These are phyloP conservation scores for Sebastes trivittatus DNA, from an alignment of 2,797 vertebrate species.

Conservation along the genomic window DNA sequence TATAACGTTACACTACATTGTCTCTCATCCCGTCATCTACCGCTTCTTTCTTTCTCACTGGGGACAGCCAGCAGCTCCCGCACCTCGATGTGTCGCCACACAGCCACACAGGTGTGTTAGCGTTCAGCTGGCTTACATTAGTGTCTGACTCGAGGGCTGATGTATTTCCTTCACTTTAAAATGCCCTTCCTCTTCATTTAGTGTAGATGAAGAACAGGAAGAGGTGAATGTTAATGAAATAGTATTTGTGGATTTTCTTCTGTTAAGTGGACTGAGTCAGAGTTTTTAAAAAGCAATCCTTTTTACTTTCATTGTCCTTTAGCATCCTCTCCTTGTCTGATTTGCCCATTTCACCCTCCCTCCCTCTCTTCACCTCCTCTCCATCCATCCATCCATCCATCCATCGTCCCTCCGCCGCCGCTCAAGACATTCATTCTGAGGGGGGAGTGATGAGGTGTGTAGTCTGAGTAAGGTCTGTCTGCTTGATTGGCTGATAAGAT, in stretches of 20 bases:
- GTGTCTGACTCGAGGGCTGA: neutral
- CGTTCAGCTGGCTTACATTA: neutral
- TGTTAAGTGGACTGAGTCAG: conserved; percentile 1
- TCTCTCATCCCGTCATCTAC: too few relatives aligned
- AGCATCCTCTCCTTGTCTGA: conserved; percentile 1
- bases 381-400: conserved; percentile 8
- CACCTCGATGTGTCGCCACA: too few relatives aligned
- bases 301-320: neutral
- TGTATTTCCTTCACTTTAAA: conserved; percentile 6
- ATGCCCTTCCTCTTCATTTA: conserved; percentile 4
- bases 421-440: conserved; percentile 30
- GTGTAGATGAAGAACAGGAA: neutral
- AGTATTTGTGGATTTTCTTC: conserved; percentile 7
- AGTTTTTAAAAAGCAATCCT: neutral
- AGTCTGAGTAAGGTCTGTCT: conserved; percentile 20
- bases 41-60: too few relatives aligned
- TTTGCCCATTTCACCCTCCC: conserved; percentile 12
- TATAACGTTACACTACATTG: too few relatives aligned
- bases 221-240: conserved; percentile 17
- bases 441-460: conserved; percentile 32
- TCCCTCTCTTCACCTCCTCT: neutral
- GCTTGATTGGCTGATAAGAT: conserved; percentile 61
- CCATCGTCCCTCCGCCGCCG: neutral
- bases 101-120: neutral
- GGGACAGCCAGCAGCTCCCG: rapidly evolving